A percentile compares a stretch with the other conserved stretches of the same genome.
Evolutionary conservation across 2,888 invertebrate species (phyloP).

Genomic region (Aphidius colemani): DNA sequence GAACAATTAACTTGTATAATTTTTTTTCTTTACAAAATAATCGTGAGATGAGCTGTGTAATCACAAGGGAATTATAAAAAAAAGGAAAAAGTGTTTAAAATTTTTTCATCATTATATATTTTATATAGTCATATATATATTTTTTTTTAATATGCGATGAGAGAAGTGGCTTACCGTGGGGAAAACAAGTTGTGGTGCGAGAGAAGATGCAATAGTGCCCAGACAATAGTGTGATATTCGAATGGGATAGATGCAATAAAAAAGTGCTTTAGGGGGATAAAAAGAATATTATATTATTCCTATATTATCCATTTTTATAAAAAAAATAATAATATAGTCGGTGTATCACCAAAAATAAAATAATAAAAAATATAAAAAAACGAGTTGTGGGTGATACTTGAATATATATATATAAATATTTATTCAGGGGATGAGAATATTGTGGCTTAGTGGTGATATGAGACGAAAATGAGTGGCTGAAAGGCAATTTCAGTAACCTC

Average conservation of each 20-base stretch:
- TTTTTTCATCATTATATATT: not conserved
- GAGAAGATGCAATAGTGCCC: no score
- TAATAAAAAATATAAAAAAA: not conserved
- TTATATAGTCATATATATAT: constrained; percentile 10
- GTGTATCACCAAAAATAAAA: not conserved
- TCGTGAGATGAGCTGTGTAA: no score
- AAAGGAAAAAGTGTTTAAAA: no score
- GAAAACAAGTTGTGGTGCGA: no score
- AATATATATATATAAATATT: no score
- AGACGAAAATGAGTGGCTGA: constrained; percentile 11
- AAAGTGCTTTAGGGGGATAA: not conserved
- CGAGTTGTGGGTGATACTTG: constrained; percentile 7
- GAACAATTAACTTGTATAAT: no score
- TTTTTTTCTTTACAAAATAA: no score
- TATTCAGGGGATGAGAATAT: constrained; percentile 5
- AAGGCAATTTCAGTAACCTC: constrained; percentile 30
- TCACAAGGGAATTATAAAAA: no score
- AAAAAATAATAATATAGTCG: not conserved
- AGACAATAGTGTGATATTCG: no score
- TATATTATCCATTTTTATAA: no score
- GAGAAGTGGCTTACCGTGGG: no score
- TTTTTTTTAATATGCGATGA: constrained; percentile 20
- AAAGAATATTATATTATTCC: not conserved
- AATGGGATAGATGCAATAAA: constrained; percentile 11
- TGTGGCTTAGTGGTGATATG: not conserved